Evolutionary conservation across 2,113 vertebrate genomes (phyloP), one percentile per base, ranked within the genome.

Genomic region (Antechinus flavipes): DNA sequence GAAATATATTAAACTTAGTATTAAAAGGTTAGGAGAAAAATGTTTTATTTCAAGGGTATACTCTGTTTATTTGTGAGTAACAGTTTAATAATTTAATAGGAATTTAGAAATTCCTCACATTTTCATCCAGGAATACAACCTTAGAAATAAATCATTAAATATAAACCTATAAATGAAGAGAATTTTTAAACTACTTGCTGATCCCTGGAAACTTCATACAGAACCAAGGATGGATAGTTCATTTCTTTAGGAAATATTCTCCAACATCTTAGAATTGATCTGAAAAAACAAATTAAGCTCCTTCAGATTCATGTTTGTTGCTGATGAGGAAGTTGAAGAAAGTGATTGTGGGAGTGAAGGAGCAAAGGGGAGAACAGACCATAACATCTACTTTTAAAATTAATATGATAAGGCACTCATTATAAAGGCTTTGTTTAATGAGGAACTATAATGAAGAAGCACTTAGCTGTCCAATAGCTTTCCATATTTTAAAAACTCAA

Each of bases 1-100:
- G 93, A 95, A 93, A 96, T 91, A 97, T 96, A 96, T 95, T 93
- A 97, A 97, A 91, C 93, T 96, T 50, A 91, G 10, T 97, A 90
- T 97, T 98, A 94, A 97, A 96, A 97, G 92, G 94, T 53, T 96
- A 92, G 97, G 91, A 93, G 96, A 96, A 98, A 96, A 61, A 98
- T 8, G 25, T 94, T 98, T 96, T 97, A 52, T 95, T 97, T 91
- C 94, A 95, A 97, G 96, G 93, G 91, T 97, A 95, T 84, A 96
- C 90, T 97, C 91, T 90, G 96, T 97, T 95, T 89, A 22, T 97
- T 95, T 98, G 95, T 97, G 68, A 76, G 68, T 84, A 84, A 84
- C 19, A 42, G 68, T 16, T 84, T n/a, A 42, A 6, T 84, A 84
- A 42, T 52, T 52, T 52, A 52, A 11, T 52, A 52, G 50, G 50